A percentile compares a stretch with the other conserved stretches of the same genome.
phyloP scores from a whole-genome alignment of 2,113 vertebrate species.

The Butorides virescens region DNA sequence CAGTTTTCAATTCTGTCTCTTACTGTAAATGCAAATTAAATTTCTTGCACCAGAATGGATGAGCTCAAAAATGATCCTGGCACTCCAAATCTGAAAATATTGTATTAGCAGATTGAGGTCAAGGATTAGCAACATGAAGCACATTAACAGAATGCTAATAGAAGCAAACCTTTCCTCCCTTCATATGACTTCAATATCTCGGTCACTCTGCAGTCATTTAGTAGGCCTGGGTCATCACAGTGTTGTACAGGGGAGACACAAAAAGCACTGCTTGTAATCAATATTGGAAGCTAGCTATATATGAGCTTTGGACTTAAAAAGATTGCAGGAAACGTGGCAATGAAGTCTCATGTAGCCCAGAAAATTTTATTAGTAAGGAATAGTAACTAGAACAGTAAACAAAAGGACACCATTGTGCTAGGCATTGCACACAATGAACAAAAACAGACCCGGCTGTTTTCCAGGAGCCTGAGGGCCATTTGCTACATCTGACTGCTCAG shows the following conservation, averaged over 20 bases:
- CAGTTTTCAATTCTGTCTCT: not conserved
- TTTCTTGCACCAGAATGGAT: not conserved
- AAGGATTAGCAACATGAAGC: not conserved
- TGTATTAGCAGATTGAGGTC: not conserved
- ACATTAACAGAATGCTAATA: not conserved
- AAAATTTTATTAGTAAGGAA: not conserved
- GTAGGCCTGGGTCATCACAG: not conserved
- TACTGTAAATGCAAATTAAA: not conserved
- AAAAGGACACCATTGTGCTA: not conserved
- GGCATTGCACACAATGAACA: accelerated
- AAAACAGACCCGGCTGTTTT: not conserved
- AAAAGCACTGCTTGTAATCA: not conserved
- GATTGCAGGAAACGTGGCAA: not conserved
- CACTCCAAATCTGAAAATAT: not conserved
- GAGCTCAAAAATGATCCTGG: not conserved
- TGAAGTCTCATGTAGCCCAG: not conserved
- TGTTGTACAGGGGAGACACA: not conserved
- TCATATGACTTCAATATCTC: not conserved
- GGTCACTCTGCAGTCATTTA: not conserved
- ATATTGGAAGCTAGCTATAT: not conserved
- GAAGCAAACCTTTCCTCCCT: not conserved
- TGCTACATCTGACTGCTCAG: not conserved
- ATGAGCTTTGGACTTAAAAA: not conserved
- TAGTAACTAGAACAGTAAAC: not conserved
- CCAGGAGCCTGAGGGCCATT: not conserved